These are phyloP conservation scores for Corythoichthys intestinalis DNA, from an alignment of 2,113 vertebrate species.

Conservation along the genomic window DNA sequence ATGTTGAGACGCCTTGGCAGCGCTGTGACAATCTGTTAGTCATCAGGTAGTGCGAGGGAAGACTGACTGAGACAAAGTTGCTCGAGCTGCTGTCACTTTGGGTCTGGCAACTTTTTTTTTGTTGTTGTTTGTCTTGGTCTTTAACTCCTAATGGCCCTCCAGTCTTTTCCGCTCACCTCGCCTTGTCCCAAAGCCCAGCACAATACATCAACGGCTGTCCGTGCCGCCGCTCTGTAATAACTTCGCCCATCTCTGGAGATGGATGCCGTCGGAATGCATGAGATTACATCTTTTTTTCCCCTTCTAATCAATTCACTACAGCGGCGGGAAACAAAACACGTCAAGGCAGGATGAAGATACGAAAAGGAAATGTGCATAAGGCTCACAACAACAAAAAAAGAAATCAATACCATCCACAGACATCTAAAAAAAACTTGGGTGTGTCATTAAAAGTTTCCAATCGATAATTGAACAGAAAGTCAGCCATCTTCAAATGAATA, in stretches of 20 bases:
- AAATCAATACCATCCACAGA: background rate
- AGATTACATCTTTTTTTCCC: conserved; percentile 64
- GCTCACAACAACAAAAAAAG: conserved; percentile 56
- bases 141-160: conserved; percentile 56
- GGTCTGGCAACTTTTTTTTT: conserved; percentile 51
- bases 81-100: conserved; percentile 48
- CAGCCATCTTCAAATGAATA: background rate
- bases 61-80: conserved; percentile 47
- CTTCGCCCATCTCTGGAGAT: conserved; percentile 81
- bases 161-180: conserved; percentile 47
- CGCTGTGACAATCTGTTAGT: conserved; percentile 66
- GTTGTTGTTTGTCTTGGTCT: conserved; percentile 22
- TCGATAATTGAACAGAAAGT: too few relatives aligned
- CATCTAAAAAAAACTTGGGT: too few relatives aligned
- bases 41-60: conserved; percentile 42
- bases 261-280: conserved; percentile 69
- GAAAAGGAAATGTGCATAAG: conserved; percentile 78
- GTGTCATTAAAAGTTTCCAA: too few relatives aligned
- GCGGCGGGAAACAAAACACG: conserved; percentile 50
- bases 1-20: conserved; percentile 46
- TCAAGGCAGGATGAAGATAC: conserved; percentile 47
- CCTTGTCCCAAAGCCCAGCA: conserved; percentile 72
- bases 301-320: conserved; percentile 56
- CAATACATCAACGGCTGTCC: conserved; percentile 71
- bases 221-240: conserved; percentile 74